Percentiles rank a stretch among this genome's conserved stretches.
Conservation (phyloP, 2,113 vertebrate genomes). For the Lophochroa leadbeateri region DNA sequence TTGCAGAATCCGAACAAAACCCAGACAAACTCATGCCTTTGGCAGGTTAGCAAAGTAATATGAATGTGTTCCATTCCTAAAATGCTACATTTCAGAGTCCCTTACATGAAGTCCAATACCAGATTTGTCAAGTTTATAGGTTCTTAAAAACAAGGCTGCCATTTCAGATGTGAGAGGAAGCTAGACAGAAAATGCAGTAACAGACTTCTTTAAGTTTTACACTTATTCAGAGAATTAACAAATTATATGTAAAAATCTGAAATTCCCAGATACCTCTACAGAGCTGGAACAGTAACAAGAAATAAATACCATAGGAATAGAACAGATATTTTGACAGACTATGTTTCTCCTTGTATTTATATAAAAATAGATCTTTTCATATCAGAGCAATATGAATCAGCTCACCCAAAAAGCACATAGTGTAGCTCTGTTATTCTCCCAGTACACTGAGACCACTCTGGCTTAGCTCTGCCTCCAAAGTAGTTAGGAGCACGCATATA, state of each 20-base stretch:
- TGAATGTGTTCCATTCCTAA: background rate
- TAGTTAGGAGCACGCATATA: background rate
- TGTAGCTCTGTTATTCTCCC: background rate
- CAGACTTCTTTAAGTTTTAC: background rate
- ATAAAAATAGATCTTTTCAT: background rate
- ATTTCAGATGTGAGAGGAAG: background rate
- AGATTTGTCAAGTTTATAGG: background rate
- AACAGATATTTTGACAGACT: background rate
- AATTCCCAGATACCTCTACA: background rate
- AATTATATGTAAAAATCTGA: background rate
- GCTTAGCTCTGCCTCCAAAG: background rate
- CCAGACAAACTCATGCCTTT: background rate
- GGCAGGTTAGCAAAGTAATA: constrained; percentile 7
- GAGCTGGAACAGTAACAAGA: background rate
- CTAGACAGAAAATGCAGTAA: background rate
- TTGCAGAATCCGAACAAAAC: constrained; percentile 24
- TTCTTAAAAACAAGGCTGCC: background rate
- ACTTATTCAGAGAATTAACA: background rate
- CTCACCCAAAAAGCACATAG: background rate
- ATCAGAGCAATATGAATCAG: background rate
- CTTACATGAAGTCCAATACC: background rate
- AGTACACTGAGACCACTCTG: background rate
- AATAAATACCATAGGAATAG: background rate
- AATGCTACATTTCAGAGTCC: background rate
- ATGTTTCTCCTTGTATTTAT: background rate